Base-by-base conservation (phyloP, 2,113 vertebrate genomes). In the Poeciliopsis occidentalis region DNA sequence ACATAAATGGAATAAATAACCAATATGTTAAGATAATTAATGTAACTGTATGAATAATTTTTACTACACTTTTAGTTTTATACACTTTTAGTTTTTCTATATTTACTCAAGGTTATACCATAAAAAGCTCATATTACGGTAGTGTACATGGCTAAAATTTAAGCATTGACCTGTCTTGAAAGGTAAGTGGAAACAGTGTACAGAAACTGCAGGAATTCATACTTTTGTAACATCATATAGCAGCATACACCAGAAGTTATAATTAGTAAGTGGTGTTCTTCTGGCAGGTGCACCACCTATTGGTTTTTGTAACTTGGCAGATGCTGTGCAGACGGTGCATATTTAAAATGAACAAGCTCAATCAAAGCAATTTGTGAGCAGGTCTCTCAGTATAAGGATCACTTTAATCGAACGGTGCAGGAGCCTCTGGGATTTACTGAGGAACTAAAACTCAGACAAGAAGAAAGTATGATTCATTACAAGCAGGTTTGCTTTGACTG, bases 381-480 rank as follows among this genome's bases (percentile, higher is more conserved):
- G 51, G 51, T 57, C 51, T 57, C 51, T 57, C 51, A 57, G 51
- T 57, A n/a, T 57, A n/a, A 57, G 44, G 51, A 57, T 57, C 51
- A 57, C 8, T 57, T 57, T 57, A 57, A 24, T 57, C 51, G 22
- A 57, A 24, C 51, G 3, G 51, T 57, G 51, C 22, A 57, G 51
- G 51, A 24, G 24, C 22, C 22, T 57, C 24, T 57, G 51, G 51
- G 51, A 7, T n/a, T 57, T 57, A 22, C 51, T 7, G 8, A 57
- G 8, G 44, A 6, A 24, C 51, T 57, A 57, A 57, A 24, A 57
- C 51, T 47, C 17, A 47, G 22, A 57, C 24, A n/a, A 57, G 7
- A 24, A 57, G 51, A 57, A 57, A 57, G 51, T 8, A 57, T n/a
- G 8, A 57, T 7, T 57, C 24, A 57, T 10, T 24, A 57, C 8